Evolutionary conservation across 92 coral and sea anemone species (phyloP).

Genomic region (Parazoanthus atlanticus): DNA sequence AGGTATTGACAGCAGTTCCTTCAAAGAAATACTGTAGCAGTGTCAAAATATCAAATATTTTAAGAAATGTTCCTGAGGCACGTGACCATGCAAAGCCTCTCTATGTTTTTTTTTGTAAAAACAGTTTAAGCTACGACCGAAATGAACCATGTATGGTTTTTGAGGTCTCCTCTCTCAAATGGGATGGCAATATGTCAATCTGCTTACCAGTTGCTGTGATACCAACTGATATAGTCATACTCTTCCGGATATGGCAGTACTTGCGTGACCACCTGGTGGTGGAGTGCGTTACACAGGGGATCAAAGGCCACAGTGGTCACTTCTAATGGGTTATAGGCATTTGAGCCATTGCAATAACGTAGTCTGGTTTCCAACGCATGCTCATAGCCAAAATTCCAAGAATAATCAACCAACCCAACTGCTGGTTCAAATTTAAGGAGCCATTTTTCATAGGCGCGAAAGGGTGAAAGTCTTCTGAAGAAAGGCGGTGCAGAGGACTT

Average conservation of each 20-base stretch:
- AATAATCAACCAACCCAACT: conserved; percentile 21
- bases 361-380: background rate
- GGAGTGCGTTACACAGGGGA: conserved; percentile 31
- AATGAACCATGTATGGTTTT: too few species aligned
- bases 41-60: too few species aligned
- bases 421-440: conserved; percentile 32
- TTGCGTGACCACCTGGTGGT: conserved; percentile 25
- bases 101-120: too few species aligned
- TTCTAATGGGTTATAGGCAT: background rate
- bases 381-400: background rate
- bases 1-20: too few species aligned
- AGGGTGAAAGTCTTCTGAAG: background rate
- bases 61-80: too few species aligned
- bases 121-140: too few species aligned
- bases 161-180: too few species aligned
- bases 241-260: conserved; percentile 23
- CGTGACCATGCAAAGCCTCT: too few species aligned
- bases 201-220: conserved; percentile 34
- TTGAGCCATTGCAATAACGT: background rate
- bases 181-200: too few species aligned
- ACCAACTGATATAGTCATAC: conserved; percentile 22
- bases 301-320: conserved; percentile 20
- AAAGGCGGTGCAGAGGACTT: background rate
- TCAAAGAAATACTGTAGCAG: too few species aligned
- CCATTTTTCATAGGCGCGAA: conserved; percentile 31